Percentiles rank a stretch among this genome's conserved stretches.
phyloP scores from a whole-genome alignment of 2,888 invertebrate species.

The Congeria kusceri region DNA sequence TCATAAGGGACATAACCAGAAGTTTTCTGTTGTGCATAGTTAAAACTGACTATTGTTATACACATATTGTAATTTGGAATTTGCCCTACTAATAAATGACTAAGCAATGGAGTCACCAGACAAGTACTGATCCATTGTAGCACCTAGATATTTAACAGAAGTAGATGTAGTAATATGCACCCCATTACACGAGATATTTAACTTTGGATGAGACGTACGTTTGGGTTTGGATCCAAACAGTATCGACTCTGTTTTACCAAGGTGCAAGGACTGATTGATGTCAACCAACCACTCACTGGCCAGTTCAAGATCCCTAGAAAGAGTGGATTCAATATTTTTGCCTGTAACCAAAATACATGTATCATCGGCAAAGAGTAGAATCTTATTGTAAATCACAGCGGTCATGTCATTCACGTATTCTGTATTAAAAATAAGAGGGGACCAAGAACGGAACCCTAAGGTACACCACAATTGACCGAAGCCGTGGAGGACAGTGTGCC shows the following conservation, averaged over 20 bases:
- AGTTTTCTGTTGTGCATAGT: no score
- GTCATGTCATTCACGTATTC: background rate
- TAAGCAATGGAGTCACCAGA: slow-evolving; percentile 21
- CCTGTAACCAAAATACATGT: background rate
- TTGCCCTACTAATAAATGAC: slow-evolving; percentile 25
- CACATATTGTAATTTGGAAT: slow-evolving; percentile 32
- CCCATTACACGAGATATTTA: slow-evolving; percentile 34
- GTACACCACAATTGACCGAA: slow-evolving; percentile 1
- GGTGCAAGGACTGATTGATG: slow-evolving; percentile 22
- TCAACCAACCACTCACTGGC: slow-evolving; percentile 16
- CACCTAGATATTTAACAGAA: slow-evolving; percentile 41
- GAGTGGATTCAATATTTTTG: background rate
- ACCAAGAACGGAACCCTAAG: no score
- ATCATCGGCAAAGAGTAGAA: slow-evolving; percentile 5
- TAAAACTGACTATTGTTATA: no score
- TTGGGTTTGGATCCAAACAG: slow-evolving; percentile 27
- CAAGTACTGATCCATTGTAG: slow-evolving; percentile 21
- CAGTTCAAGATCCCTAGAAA: background rate
- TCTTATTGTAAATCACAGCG: background rate
- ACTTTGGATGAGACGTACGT: slow-evolving; percentile 7
- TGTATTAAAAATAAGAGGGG: no score
- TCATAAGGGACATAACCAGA: no score
- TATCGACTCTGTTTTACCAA: slow-evolving; percentile 37
- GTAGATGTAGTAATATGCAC: slow-evolving; percentile 9
- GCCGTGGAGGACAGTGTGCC: background rate